phyloP scores from a whole-genome alignment of 2,797 vertebrate genomes.

The Micrastur ruficollis region DNA sequence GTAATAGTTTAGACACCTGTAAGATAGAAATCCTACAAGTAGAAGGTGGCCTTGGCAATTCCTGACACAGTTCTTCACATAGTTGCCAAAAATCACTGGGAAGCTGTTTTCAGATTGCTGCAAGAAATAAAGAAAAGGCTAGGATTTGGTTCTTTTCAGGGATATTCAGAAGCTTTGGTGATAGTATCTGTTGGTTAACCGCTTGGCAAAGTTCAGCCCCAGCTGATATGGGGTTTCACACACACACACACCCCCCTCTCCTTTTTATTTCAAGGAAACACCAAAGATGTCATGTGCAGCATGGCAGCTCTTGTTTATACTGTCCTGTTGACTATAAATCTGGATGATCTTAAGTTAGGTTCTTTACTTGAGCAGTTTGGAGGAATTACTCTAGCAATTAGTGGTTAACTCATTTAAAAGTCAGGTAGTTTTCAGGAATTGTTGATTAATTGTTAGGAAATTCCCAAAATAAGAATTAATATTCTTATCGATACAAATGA shows the following conservation, averaged over 20 bases:
- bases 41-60: background rate
- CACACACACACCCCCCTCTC: rapidly evolving
- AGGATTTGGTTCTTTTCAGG: background rate
- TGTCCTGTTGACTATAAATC: background rate
- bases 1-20: background rate
- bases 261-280: background rate
- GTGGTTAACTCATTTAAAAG: background rate
- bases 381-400: background rate
- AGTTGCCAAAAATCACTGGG: background rate
- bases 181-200: background rate
- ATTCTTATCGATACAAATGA: background rate
- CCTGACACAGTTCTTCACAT: background rate
- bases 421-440: background rate
- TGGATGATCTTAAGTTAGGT: background rate
- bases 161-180: background rate
- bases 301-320: background rate
- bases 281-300: rapidly evolving
- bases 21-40: background rate
- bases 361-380: background rate
- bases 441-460: background rate
- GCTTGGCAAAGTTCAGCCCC: background rate
- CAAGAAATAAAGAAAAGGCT: background rate
- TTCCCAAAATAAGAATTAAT: background rate
- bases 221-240: rapidly evolving
- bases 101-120: background rate